phyloP scores from a whole-genome alignment of 2,888 invertebrate species.

The Oxytorus armatus region DNA sequence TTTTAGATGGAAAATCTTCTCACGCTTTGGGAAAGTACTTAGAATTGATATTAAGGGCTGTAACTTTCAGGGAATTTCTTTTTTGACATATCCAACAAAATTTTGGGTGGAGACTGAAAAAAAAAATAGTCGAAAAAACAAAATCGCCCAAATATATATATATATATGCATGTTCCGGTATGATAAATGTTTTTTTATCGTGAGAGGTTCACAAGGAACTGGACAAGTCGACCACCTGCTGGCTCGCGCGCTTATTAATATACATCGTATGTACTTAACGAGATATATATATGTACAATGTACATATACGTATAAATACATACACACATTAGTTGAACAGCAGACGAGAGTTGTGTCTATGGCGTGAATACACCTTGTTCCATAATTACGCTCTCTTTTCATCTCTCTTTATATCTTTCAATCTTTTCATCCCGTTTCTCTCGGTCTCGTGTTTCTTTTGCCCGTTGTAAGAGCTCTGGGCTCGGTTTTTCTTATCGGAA shows the following conservation, averaged over 20 bases:
- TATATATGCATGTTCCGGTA: constrained; percentile 4
- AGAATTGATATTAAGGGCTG: no score
- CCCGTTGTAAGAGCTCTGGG: constrained; percentile 17
- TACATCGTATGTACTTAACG: constrained; percentile 52
- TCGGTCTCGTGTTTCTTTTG: constrained; percentile 29
- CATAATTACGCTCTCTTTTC: constrained; percentile 47
- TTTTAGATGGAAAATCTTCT: no score
- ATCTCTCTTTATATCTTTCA: constrained; percentile 44
- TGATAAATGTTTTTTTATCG: constrained; percentile 28
- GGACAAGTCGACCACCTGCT: constrained; percentile 56
- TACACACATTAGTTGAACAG: constrained; percentile 12
- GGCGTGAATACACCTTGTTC: constrained; percentile 58
- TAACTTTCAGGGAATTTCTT: no score
- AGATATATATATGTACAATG: constrained; percentile 41
- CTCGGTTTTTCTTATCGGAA: constrained; percentile 53
- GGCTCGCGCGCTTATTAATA: constrained; percentile 54
- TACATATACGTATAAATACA: constrained; percentile 9
- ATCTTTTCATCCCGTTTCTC: constrained; percentile 45
- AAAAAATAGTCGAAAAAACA: not conserved
- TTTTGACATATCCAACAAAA: no score
- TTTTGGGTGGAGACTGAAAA: not conserved
- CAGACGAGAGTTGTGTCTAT: constrained; percentile 21
- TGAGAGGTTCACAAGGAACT: constrained; percentile 36
- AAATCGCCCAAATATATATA: not conserved
- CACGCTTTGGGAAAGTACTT: no score